Evolutionary conservation across 2,113 vertebrate genomes (phyloP).

Genomic region (Heterochromis multidens): DNA sequence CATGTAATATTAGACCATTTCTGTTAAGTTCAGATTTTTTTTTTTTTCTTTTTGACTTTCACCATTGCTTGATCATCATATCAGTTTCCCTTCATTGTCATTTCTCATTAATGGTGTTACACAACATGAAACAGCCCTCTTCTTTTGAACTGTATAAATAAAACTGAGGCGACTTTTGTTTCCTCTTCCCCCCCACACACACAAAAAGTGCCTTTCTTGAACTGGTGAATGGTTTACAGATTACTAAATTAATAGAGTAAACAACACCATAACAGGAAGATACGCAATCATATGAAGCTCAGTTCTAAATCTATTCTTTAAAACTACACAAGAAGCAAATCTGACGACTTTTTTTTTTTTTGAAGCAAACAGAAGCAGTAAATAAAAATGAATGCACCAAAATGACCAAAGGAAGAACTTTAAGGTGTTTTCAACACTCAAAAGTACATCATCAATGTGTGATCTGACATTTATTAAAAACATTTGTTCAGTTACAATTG

Average conservation of each 20-base stretch:
- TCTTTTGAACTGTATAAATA: neutral
- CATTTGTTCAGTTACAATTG: constrained; percentile 74
- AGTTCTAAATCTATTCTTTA: neutral
- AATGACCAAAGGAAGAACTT: neutral
- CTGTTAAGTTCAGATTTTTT: neutral
- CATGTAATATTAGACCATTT: too few species aligned
- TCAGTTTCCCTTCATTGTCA: neutral
- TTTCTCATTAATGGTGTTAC: neutral
- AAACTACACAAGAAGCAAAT: neutral
- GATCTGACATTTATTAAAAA: constrained; percentile 73
- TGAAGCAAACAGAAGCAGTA: neutral
- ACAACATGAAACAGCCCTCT: neutral
- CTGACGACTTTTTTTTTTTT: neutral
- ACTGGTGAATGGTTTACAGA: neutral
- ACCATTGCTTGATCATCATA: neutral
- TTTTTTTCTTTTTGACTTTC: neutral
- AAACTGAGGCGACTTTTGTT: neutral
- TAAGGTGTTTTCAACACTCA: neutral
- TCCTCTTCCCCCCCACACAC: neutral
- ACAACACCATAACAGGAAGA: neutral
- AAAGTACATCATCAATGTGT: constrained; percentile 9
- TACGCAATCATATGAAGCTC: neutral
- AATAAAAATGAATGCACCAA: neutral
- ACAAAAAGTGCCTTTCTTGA: neutral
- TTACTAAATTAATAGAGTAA: neutral